phyloP scores from a whole-genome alignment of 2,797 vertebrate species.

The Buphagus erythrorhynchus region DNA sequence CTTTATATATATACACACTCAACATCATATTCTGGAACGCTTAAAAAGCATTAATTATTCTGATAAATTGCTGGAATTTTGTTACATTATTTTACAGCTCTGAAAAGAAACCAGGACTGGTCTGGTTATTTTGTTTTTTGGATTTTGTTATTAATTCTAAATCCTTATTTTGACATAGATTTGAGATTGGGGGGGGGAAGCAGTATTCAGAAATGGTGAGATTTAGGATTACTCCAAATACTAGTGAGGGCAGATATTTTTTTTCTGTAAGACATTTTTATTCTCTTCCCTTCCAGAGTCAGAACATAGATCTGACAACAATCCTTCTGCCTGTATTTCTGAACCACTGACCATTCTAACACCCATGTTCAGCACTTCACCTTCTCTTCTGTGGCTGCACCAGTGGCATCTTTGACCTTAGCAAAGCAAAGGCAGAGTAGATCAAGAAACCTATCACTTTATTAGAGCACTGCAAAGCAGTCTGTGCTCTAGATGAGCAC shows the following conservation, averaged over 20 bases:
- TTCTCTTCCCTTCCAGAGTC: not conserved
- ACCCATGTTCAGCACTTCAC: not conserved
- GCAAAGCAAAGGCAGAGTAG: not conserved
- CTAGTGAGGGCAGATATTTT: not conserved
- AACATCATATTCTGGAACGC: not conserved
- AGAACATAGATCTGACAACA: not conserved
- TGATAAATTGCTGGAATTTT: not conserved
- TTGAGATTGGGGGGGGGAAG: not conserved
- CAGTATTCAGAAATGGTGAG: not conserved
- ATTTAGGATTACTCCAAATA: not conserved
- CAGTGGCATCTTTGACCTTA: not conserved
- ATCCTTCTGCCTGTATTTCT: not conserved
- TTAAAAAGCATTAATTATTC: not conserved
- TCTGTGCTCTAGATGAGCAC: not conserved
- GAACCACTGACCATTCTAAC: not conserved
- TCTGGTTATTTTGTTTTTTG: not conserved
- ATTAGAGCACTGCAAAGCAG: not conserved
- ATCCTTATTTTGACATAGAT: not conserved
- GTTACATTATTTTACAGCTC: not conserved
- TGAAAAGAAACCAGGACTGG: not conserved
- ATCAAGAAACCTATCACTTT: not conserved
- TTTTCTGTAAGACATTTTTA: not conserved
- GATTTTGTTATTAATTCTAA: not conserved
- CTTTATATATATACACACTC: not conserved
- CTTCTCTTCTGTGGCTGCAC: not conserved